A percentile compares a stretch with the other conserved stretches of the same genome.
Conservation (phyloP, 1,140 invertebrate species). For the Bombus confusus region DNA sequence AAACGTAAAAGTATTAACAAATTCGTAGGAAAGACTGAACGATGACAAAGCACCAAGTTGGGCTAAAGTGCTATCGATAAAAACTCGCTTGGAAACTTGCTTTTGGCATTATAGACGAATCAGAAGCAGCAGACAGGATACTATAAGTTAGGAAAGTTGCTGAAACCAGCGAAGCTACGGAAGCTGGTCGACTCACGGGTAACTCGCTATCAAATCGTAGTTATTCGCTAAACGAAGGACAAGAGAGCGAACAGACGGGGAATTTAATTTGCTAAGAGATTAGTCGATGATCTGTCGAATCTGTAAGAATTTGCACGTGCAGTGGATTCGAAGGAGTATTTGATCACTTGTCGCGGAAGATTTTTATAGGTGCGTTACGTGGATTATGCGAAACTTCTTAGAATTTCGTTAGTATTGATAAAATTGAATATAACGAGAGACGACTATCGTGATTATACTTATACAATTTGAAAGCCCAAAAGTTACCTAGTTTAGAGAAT, state of each 20-base stretch:
- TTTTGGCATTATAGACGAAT: constrained; percentile 52
- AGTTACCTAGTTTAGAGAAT: too few species aligned
- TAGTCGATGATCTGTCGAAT: not conserved
- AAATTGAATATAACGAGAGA: too few species aligned
- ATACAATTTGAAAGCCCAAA: too few species aligned
- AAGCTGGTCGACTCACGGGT: not conserved
- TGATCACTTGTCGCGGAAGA: not conserved
- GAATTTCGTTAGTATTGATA: too few species aligned
- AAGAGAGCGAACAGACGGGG: not conserved
- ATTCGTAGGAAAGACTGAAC: constrained; percentile 20
- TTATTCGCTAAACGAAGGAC: not conserved
- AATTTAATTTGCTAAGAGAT: not conserved
- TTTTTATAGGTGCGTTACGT: too few species aligned
- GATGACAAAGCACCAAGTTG: constrained; percentile 34
- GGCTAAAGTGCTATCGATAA: constrained; percentile 42
- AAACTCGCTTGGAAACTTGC: constrained; percentile 42
- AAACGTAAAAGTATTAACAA: constrained; percentile 11
- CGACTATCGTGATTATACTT: too few species aligned
- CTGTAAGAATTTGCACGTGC: too few species aligned
- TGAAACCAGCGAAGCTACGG: not conserved
- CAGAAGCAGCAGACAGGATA: constrained; percentile 32
- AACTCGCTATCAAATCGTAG: not conserved
- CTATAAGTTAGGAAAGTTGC: constrained; percentile 51
- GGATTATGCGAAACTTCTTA: too few species aligned
- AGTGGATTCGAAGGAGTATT: not conserved